Evolutionary conservation across 2,888 invertebrate species (phyloP).

Genomic region (Euplexia lucipara): DNA sequence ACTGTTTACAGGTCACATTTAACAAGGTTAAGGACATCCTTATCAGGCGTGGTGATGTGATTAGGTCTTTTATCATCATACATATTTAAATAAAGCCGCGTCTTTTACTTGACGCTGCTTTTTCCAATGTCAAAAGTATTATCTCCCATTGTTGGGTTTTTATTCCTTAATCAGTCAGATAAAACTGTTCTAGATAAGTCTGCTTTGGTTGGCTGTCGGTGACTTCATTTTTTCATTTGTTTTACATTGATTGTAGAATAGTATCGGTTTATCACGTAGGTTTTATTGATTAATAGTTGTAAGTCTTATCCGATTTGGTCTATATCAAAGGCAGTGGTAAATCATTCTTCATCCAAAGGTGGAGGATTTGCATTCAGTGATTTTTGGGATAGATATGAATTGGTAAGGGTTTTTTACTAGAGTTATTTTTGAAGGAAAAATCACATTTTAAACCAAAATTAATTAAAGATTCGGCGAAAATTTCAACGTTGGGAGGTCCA

Average conservation of each 20-base stretch:
- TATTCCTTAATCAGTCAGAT: constrained; percentile 43
- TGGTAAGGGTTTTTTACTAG: no score
- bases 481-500: no score
- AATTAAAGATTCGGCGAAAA: no score
- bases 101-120: background rate
- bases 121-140: constrained; percentile 21
- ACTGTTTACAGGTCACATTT: background rate
- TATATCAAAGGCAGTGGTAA: no score
- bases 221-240: constrained; percentile 9
- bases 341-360: no score
- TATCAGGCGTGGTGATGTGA: background rate
- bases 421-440: no score
- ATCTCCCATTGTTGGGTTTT: constrained; percentile 34
- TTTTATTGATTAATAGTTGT: no score
- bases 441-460: no score
- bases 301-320: constrained; percentile 23
- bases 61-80: constrained; percentile 20
- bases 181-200: constrained; percentile 8
- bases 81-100: constrained; percentile 7
- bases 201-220: background rate
- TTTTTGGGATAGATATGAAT: no score
- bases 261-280: background rate
- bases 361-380: no score
- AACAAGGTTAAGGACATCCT: constrained; percentile 22
- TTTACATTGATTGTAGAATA: constrained; percentile 6